Evolutionary conservation across 2,797 vertebrate species (phyloP), one percentile per base, ranked within the genome.

Genomic region (Strix occidentalis): DNA sequence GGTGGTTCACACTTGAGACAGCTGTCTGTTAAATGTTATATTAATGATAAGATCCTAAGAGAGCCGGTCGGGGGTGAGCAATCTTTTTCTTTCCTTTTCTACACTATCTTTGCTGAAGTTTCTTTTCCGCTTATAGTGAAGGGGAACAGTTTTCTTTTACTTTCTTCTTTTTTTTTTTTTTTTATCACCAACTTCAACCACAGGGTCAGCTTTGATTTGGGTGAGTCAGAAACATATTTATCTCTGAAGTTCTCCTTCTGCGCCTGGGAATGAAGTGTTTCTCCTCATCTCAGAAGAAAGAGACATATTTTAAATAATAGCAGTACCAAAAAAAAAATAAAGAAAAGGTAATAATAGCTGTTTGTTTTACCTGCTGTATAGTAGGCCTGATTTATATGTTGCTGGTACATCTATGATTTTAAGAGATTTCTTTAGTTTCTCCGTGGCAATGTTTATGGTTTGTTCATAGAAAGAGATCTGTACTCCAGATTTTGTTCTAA

Each of bases 31-130:
- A 84, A 96, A 91, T 93, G 94, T 96, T 91, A 19, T 35, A 57
- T 92, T 90, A 86, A 84, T 43, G 96, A 97, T 96, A 97, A 96
- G 79, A 88, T 91, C 94, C 93, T 89, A 10, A 87, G 90, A 72
- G 94, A 70, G 87, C 61, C 0, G 3, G n/a, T 41, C 1, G 48
- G 76, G 84, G 76, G 61, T 76, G 79, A 91, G 79, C 86, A 95
- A 69, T 93, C 92, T 79, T 81, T 95, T 37, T 37, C 94, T 89
- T 96, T 91, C 92, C 75, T 80, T 87, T 85, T 82, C 57, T 11
- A 63, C 69, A 4, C 76, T 93, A 93, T 96, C 93, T 93, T 77
- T 96, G 89, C 87, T 95, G 91, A 93, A 90, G 92, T 96, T 97
- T 89, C 88, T 87, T 92, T 95, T 95, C 89, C 5, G 1, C 87